These are phyloP conservation scores for Microctonus aethiopoides DNA, from an alignment of 2,888 invertebrate species.

Conservation along the genomic window DNA sequence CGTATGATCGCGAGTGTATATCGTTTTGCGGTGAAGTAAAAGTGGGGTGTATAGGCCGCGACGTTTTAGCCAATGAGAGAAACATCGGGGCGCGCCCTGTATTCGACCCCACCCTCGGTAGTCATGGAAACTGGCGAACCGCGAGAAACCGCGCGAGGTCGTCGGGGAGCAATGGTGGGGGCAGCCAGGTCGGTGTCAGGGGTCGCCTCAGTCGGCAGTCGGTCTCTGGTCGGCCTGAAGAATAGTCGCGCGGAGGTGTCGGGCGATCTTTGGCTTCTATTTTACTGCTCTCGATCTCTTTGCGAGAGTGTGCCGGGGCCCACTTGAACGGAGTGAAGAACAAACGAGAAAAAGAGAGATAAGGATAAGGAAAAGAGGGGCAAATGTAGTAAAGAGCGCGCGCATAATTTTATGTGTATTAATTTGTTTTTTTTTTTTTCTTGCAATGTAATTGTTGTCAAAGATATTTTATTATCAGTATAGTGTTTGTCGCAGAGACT, in stretches of 20 bases:
- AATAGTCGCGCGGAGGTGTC: slow-evolving; percentile 60
- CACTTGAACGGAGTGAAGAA: neutral
- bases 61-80: slow-evolving; percentile 62
- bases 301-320: neutral
- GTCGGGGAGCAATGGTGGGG: slow-evolving; percentile 46
- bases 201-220: slow-evolving; percentile 66
- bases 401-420: neutral
- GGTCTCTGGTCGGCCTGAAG: slow-evolving; percentile 65
- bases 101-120: slow-evolving; percentile 66
- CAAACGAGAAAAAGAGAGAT: neutral
- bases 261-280: slow-evolving; percentile 41
- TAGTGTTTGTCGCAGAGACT: too few species aligned
- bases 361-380: neutral
- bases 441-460: too few species aligned
- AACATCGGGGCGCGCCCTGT: slow-evolving; percentile 62
- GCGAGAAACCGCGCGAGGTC: slow-evolving; percentile 60
- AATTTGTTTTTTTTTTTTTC: too few species aligned
- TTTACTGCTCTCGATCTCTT: slow-evolving; percentile 8
- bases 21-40: slow-evolving; percentile 14
- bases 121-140: slow-evolving; percentile 62
- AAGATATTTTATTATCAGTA: too few species aligned
- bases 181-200: slow-evolving; percentile 65
- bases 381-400: neutral
- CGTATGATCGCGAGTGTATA: slow-evolving; percentile 21
- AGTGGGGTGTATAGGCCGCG: slow-evolving; percentile 53